phyloP scores from a whole-genome alignment of 53 echinoderm and acorn worm species.

The Holothuria leucospilota region DNA sequence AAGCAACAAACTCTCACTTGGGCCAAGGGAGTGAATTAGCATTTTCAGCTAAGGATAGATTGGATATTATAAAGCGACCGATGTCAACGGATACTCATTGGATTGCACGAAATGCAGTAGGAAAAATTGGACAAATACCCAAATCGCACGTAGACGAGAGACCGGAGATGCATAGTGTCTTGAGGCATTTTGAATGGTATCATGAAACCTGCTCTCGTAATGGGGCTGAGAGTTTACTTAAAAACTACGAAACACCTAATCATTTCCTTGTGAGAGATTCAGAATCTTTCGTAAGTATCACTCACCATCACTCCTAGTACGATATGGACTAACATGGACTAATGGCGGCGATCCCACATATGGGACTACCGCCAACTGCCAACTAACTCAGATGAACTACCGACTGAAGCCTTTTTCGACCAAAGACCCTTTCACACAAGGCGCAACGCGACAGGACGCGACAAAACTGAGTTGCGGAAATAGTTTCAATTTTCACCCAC shows the following conservation, averaged over 20 bases:
- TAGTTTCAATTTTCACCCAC: too few relatives aligned
- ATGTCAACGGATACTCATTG: neutral
- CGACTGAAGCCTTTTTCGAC: too few relatives aligned
- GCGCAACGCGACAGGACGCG: too few relatives aligned
- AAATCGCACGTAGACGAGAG: conserved; percentile 21
- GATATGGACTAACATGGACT: too few relatives aligned
- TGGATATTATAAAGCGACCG: conserved; percentile 20
- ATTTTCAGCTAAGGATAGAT: conserved; percentile 5
- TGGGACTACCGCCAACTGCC: too few relatives aligned
- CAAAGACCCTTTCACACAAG: too few relatives aligned
- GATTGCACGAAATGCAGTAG: conserved; percentile 17
- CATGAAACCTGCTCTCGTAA: conserved; percentile 6
- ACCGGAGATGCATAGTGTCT: conserved; percentile 1
- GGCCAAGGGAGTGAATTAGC: neutral
- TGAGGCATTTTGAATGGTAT: neutral
- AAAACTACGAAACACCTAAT: neutral
- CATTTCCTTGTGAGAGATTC: conserved; percentile 25
- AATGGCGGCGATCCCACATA: too few relatives aligned
- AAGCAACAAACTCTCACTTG: neutral
- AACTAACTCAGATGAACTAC: too few relatives aligned
- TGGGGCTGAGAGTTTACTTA: conserved; percentile 7
- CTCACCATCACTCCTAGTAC: too few relatives aligned
- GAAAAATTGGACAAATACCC: conserved; percentile 20
- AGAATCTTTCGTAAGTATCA: conserved; percentile 37
- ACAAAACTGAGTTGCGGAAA: too few relatives aligned